Percentiles rank a stretch among this genome's conserved stretches.
phyloP scores from a whole-genome alignment of 2,797 vertebrate species.

The Paramormyrops hopkinsi region DNA sequence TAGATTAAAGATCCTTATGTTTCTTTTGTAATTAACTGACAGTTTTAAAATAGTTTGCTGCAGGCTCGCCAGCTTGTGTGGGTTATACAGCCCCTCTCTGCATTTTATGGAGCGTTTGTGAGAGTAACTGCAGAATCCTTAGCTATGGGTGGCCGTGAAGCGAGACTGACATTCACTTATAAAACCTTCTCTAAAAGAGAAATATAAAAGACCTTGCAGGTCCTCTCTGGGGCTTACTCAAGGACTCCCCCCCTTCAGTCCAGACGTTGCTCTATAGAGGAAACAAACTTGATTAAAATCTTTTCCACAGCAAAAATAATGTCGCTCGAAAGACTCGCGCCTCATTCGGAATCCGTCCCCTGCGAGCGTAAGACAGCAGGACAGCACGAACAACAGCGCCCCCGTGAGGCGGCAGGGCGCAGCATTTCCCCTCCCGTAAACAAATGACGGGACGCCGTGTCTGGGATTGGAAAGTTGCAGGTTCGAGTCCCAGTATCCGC shows the following conservation, averaged over 20 bases:
- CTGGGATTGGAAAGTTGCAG: not conserved
- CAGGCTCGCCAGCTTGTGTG: not conserved
- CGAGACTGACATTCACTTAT: not conserved
- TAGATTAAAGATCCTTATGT: not conserved
- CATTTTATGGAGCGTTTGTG: not conserved
- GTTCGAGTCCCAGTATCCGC: not conserved
- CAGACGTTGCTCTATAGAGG: not conserved
- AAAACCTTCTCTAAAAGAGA: not conserved
- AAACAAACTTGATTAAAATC: not conserved
- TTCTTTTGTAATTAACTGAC: not conserved
- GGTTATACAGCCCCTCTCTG: not conserved
- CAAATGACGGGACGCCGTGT: not conserved
- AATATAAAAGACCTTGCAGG: not conserved
- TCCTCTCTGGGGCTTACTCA: not conserved
- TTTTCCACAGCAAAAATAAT: not conserved
- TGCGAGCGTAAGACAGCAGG: not conserved
- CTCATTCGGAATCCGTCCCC: not conserved
- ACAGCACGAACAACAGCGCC: not conserved
- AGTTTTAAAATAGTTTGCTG: not conserved
- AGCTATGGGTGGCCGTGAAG: not conserved
- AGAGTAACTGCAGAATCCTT: not conserved
- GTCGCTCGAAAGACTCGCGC: not conserved
- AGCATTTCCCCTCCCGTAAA: not conserved
- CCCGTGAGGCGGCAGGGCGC: not conserved
- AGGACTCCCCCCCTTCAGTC: not conserved